These are phyloP conservation scores for Neopipo cinnamomea DNA, from an alignment of 2,113 vertebrate genomes.

Conservation along the genomic window DNA sequence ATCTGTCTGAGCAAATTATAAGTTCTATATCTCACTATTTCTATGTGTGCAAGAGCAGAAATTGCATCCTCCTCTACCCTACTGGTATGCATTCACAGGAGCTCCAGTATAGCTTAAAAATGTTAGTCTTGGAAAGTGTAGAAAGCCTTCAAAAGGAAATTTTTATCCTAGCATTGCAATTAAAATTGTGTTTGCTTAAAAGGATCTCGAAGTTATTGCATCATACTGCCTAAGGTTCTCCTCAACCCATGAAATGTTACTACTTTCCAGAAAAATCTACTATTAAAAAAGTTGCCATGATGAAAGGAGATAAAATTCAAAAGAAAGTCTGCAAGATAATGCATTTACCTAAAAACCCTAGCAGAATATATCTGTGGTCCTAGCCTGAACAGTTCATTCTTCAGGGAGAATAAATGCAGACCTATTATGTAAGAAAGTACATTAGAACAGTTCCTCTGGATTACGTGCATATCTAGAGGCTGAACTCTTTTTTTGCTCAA, in stretches of 20 bases:
- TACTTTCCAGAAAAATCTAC: not conserved
- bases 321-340: not conserved
- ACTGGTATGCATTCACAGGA: not conserved
- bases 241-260: not conserved
- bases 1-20: not conserved
- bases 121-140: not conserved
- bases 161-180: not conserved
- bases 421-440: conserved; percentile 26
- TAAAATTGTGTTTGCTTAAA: not conserved
- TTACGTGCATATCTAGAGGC: not conserved
- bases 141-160: not conserved
- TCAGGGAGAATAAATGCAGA: conserved; percentile 17
- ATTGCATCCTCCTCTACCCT: not conserved
- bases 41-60: not conserved
- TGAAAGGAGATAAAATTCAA: not conserved
- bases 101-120: not conserved
- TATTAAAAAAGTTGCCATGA: not conserved
- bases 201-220: not conserved
- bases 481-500: not conserved
- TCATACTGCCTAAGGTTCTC: not conserved
- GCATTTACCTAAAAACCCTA: not conserved
- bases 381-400: not conserved
- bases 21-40: not conserved
- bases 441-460: conserved; percentile 19
- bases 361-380: not conserved